phyloP scores from a whole-genome alignment of 2,797 vertebrate species.

The Phaenicophaeus curvirostris region DNA sequence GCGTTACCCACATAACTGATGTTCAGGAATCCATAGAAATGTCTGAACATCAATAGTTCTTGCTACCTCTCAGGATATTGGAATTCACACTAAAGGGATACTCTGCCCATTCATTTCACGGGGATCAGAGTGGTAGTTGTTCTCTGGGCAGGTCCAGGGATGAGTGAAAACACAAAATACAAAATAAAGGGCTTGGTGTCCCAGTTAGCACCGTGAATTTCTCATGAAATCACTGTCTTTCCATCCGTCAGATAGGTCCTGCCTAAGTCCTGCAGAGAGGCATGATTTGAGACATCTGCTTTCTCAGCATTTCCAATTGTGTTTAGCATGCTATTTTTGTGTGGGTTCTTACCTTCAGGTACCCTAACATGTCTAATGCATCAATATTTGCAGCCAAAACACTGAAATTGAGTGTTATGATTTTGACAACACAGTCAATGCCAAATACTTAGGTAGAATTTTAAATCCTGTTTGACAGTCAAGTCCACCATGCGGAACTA shows the following conservation, averaged over 20 bases:
- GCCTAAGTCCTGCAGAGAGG: not conserved
- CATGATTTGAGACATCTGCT: not conserved
- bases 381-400: not conserved
- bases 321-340: not conserved
- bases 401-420: not conserved
- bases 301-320: not conserved
- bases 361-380: not conserved
- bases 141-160: not conserved
- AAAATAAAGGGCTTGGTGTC: not conserved
- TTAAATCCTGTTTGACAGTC: not conserved
- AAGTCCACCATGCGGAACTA: not conserved
- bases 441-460: not conserved
- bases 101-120: not conserved
- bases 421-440: not conserved
- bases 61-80: not conserved
- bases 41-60: not conserved
- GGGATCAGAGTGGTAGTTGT: not conserved
- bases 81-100: not conserved
- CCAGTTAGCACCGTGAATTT: not conserved
- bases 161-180: not conserved
- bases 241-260: not conserved
- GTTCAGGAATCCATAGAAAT: not conserved
- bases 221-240: not conserved
- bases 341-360: not conserved
- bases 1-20: not conserved